phyloP scores from a whole-genome alignment of 2,888 invertebrate species.

The Stenodema calcarata region DNA sequence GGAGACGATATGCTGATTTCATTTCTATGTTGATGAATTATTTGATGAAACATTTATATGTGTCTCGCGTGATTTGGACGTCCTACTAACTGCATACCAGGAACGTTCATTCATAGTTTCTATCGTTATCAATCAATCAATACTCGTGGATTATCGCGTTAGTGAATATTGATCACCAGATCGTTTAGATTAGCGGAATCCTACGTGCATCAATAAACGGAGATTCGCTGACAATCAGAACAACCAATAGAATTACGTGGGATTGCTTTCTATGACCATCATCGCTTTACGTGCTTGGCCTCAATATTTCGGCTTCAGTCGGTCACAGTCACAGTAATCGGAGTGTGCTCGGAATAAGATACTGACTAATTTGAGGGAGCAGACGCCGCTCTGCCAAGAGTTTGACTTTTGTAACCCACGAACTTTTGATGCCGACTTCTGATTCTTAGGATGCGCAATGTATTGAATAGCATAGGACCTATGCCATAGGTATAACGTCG shows the following conservation, averaged over 20 bases:
- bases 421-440: background rate
- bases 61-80: no score
- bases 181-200: background rate
- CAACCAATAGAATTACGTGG: background rate
- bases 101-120: no score
- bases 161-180: no score
- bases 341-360: background rate
- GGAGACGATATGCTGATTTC: no score
- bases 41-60: no score
- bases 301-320: background rate
- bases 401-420: background rate
- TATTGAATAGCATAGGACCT: no score
- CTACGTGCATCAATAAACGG: background rate
- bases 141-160: no score
- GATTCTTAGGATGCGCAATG: background rate
- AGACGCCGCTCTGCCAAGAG: background rate
- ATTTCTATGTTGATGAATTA: no score
- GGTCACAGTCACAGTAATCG: background rate
- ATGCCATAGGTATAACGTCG: no score
- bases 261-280: slow-evolving; percentile 8
- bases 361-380: background rate
- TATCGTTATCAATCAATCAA: no score
- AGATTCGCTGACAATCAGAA: background rate
- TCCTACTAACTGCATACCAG: no score
- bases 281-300: slow-evolving; percentile 9